These are phyloP conservation scores for Lanistes nyassanus DNA, from an alignment of 1,140 invertebrate genomes.

Conservation along the genomic window DNA sequence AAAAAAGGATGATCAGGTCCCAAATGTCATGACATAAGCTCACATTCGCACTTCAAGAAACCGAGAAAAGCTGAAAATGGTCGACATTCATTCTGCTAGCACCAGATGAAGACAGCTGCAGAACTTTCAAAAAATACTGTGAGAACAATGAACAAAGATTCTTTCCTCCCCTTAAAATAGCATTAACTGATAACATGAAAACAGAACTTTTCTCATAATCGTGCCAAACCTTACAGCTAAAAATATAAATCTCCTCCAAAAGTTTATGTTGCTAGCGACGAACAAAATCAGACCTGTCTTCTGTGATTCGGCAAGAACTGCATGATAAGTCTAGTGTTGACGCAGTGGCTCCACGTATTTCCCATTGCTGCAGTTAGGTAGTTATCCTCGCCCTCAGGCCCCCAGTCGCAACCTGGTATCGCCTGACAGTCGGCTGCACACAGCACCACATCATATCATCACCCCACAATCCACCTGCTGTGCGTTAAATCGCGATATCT, in stretches of 20 bases:
- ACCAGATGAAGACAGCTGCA: no score
- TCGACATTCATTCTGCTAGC: no score
- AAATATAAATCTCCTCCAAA: no score
- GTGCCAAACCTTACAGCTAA: no score
- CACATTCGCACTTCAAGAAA: no score
- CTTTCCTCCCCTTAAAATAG: no score
- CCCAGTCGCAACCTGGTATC: neutral
- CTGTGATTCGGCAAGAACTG: constrained; percentile 40
- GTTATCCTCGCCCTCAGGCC: constrained; percentile 27
- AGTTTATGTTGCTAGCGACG: neutral
- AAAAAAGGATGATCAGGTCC: neutral
- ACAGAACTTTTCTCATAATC: no score
- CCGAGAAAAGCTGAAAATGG: no score
- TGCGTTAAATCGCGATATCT: neutral
- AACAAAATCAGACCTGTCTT: constrained; percentile 1
- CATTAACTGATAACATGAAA: no score
- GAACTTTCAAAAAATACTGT: no score
- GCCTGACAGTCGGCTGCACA: neutral
- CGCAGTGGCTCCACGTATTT: constrained; percentile 60
- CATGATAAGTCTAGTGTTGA: constrained; percentile 57
- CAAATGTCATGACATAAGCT: no score
- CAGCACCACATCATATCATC: neutral
- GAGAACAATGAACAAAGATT: no score
- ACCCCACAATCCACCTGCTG: neutral
- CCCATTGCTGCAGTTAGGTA: constrained; percentile 56